Conservation (phyloP, 2,797 vertebrate species). For the Erithacus rubecula region DNA sequence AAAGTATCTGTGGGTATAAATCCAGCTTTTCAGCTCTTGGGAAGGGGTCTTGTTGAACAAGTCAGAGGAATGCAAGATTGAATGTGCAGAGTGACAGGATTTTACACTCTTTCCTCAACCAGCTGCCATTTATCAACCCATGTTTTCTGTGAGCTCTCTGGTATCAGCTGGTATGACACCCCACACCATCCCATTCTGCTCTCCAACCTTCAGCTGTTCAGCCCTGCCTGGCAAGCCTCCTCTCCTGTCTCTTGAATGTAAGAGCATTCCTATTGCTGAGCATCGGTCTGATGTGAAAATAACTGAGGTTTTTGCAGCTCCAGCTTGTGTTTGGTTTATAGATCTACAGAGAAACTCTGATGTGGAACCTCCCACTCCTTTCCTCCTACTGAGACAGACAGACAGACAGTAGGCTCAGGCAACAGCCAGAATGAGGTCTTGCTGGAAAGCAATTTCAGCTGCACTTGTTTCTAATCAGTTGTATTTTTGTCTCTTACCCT, state of each 20-base stretch:
- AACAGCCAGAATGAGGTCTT: background rate
- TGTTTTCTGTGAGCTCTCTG: background rate
- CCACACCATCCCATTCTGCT: background rate
- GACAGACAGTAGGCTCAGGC: background rate
- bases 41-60: background rate
- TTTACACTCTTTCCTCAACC: background rate
- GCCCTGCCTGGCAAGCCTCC: background rate
- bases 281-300: background rate
- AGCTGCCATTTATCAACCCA: background rate
- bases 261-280: background rate
- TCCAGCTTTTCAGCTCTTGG: background rate
- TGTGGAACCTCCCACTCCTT: background rate
- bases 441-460: background rate
- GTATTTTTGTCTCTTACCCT: background rate
- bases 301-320: background rate
- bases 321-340: background rate
- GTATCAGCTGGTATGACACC: rapidly evolving
- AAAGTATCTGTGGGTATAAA: background rate
- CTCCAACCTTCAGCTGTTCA: background rate
- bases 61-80: background rate
- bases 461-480: background rate
- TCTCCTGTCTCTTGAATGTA: background rate
- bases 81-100: background rate
- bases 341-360: background rate
- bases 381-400: background rate